Conservation (phyloP, 2,113 vertebrate genomes). For the Trichomycterus rosablanca region DNA sequence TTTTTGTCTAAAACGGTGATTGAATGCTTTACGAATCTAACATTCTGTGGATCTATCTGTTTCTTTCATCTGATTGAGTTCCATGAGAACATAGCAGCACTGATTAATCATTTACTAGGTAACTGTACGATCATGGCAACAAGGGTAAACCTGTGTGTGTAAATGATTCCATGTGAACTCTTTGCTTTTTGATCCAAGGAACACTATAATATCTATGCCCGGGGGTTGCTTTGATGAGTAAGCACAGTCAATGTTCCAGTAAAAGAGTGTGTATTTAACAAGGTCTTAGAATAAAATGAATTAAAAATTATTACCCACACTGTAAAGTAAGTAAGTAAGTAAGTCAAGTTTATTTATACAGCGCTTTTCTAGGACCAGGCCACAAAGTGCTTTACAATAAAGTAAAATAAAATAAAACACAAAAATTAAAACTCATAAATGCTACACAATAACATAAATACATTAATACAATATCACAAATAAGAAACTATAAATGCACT, state of each 20-base stretch:
- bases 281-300: background rate
- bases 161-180: conserved; percentile 50
- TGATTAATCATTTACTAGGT: conserved; percentile 61
- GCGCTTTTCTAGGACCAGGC: no score
- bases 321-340: no score
- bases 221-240: conserved; percentile 59
- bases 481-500: no score
- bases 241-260: background rate
- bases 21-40: background rate
- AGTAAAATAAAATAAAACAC: no score
- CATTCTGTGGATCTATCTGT: background rate
- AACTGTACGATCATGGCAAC: conserved; percentile 48
- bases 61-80: conserved; percentile 21
- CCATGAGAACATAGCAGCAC: conserved; percentile 1
- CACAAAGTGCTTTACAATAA: no score
- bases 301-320: no score
- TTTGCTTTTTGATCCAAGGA: conserved; percentile 48
- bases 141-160: conserved; percentile 45
- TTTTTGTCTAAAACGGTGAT: background rate
- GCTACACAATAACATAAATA: no score
- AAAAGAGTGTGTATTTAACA: background rate
- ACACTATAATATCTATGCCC: conserved; percentile 25
- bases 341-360: no score
- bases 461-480: no score
- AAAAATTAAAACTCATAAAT: no score